A percentile compares a stretch with the other conserved stretches of the same genome.
Evolutionary conservation across 2,797 vertebrate genomes (phyloP).

Genomic region (Cryptoblepharus egeriae): DNA sequence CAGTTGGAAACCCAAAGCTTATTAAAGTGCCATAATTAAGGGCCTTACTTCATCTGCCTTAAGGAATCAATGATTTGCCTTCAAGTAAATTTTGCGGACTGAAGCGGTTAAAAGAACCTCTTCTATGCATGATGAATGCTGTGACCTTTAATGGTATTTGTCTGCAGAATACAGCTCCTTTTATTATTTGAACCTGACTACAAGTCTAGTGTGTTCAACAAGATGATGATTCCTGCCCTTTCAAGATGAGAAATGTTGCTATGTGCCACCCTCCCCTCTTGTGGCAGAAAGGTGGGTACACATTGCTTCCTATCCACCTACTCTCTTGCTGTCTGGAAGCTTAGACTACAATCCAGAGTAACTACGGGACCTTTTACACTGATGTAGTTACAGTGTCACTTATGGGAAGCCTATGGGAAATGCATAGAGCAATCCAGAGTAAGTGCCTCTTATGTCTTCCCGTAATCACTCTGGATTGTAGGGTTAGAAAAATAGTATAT

Average conservation of each 20-base stretch:
- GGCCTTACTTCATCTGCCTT: not conserved
- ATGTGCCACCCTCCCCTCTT: not conserved
- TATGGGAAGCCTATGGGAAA: too few species aligned
- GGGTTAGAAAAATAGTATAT: not conserved
- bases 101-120: conserved; percentile 10
- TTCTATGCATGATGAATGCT: not conserved
- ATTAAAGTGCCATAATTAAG: not conserved
- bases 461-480: too few species aligned
- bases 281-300: not conserved
- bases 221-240: conserved; percentile 17
- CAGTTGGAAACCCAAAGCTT: not conserved
- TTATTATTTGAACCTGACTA: conserved; percentile 18
- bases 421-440: too few species aligned
- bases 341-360: too few species aligned
- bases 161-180: conserved; percentile 7
- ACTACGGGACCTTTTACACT: too few species aligned
- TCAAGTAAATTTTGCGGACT: not conserved
- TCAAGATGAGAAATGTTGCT: not conserved
- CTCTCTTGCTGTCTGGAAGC: not conserved
- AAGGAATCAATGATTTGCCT: not conserved
- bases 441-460: too few species aligned
- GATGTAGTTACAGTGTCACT: too few species aligned
- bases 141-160: conserved; percentile 32
- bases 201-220: not conserved
- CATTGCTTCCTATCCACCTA: not conserved